These are phyloP conservation scores for Spea bombifrons DNA, from an alignment of 2,113 vertebrate genomes.

Conservation along the genomic window DNA sequence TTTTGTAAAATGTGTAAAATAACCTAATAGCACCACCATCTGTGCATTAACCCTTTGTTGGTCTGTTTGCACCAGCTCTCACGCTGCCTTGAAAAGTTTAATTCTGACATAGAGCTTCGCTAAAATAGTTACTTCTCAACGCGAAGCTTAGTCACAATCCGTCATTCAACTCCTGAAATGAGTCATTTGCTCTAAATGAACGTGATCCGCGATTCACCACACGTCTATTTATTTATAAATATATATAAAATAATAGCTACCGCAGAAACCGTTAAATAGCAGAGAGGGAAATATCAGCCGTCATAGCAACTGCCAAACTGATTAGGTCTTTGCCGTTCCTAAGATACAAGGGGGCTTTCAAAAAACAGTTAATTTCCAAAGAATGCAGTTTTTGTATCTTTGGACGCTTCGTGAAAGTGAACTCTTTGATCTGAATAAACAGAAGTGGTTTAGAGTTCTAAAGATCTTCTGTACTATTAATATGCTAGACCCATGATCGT, in stretches of 20 bases:
- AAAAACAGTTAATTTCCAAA: constrained; percentile 1
- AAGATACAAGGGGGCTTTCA: constrained; percentile 18
- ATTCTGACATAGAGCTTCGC: too few species aligned
- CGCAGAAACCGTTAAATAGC: constrained; percentile 5
- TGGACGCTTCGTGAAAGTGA: neutral
- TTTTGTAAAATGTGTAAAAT: too few species aligned
- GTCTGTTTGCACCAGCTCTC: too few species aligned
- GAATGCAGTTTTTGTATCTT: neutral
- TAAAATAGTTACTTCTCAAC: neutral
- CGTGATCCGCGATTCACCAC: neutral
- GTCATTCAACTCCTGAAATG: neutral
- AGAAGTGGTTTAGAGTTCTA: neutral
- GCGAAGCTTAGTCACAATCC: constrained; percentile 1
- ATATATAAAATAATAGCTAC: constrained; percentile 2
- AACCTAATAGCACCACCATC: too few species aligned
- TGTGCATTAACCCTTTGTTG: too few species aligned
- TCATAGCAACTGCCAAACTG: constrained; percentile 31
- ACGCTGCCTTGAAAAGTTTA: too few species aligned
- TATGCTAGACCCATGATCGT: too few species aligned
- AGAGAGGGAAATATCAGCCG: constrained; percentile 26
- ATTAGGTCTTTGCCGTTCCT: constrained; percentile 5
- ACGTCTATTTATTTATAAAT: constrained; percentile 20
- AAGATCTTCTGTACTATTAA: neutral
- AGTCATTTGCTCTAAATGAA: neutral
- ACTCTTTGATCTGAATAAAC: neutral